Base-by-base conservation (phyloP, 1,140 invertebrate genomes). In the Drosophila ogumai region DNA sequence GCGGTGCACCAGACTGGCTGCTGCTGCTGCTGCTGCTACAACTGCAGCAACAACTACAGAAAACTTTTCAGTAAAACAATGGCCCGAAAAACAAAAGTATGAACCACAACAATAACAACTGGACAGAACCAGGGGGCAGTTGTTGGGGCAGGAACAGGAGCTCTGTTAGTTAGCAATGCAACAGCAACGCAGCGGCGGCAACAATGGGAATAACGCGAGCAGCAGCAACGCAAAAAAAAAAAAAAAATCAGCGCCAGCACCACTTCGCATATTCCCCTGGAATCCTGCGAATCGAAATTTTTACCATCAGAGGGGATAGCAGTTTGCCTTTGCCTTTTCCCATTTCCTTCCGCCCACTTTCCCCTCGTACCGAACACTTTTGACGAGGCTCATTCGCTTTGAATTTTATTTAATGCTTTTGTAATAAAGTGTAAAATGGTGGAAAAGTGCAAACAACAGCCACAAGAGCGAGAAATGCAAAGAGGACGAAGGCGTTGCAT, bases 401-500 rank as follows among this genome's bases (percentile, higher is more conserved):
- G 85, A 90, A 90, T 90, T 90, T 90, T 90, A 90, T 90, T 90
- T 90, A 90, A 90, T 90, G 86, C 81, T 85, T 90, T 90, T 90
- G 85, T 90, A 90, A 90, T 90, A 90, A 90, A 90, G 85, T 90
- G 85, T 81, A 90, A 90, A 90, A 90, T 90, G 85, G 77, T 79
- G 81, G 88, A 90, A 90, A 90, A 90, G 86, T 90, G 78, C 85
- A 90, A 90, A 90, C 81, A 88, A 84, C 74, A 71, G 79, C 40
- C 55, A 59, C 63, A 65, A 65, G 63, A 65, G 55, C 78, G 79
- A 49, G 73, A 60, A 76, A 79, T 60, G 74, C 44, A 44, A 69
- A 69, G 28, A 15, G 31, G 41, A 55, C 47, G 57, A 46, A 52
- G 75, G 36, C 71, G 68, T 63, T 82, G 84, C 80, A 88, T 90